Percentiles rank a stretch among this genome's conserved stretches.
Evolutionary conservation across 1,140 invertebrate species (phyloP).

Genomic region (Orius insidiosus): DNA sequence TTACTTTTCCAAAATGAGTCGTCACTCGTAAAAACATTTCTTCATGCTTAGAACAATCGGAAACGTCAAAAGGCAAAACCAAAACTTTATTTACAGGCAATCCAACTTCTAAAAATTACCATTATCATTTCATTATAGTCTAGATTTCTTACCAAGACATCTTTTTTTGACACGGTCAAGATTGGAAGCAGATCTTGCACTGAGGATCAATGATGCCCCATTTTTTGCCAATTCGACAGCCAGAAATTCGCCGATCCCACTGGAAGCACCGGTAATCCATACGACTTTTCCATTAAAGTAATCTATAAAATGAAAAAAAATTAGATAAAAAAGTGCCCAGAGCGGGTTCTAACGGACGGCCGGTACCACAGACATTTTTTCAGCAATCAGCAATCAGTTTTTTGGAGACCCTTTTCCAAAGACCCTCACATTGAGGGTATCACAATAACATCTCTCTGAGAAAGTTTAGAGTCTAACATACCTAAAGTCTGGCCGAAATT

Average conservation of each 20-base stretch:
- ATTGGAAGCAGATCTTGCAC: constrained; percentile 52
- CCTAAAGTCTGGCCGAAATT: constrained; percentile 18
- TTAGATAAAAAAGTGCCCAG: neutral
- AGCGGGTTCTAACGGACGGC: no score
- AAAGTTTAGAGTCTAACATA: no score
- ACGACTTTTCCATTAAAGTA: constrained; percentile 55
- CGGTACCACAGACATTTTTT: no score
- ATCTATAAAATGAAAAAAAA: constrained; percentile 25
- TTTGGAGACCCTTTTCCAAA: neutral
- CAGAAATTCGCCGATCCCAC: constrained; percentile 69
- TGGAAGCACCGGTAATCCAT: constrained; percentile 75
- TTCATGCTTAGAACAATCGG: constrained; percentile 41
- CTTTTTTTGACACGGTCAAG: constrained; percentile 54
- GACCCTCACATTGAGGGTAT: no score
- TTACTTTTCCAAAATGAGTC: constrained; percentile 50
- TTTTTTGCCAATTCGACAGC: constrained; percentile 50
- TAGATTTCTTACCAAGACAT: constrained; percentile 39
- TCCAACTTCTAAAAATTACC: constrained; percentile 20
- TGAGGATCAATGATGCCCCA: constrained; percentile 53
- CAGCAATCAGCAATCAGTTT: neutral
- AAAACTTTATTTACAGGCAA: constrained; percentile 43
- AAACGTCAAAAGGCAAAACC: constrained; percentile 53
- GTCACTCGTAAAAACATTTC: constrained; percentile 43
- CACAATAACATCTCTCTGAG: neutral
- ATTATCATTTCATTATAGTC: neutral